Percentiles rank a stretch among this genome's conserved stretches.
These are phyloP conservation scores for Tylochromis polylepis DNA, from an alignment of 2,113 vertebrate species.

Conservation along the genomic window DNA sequence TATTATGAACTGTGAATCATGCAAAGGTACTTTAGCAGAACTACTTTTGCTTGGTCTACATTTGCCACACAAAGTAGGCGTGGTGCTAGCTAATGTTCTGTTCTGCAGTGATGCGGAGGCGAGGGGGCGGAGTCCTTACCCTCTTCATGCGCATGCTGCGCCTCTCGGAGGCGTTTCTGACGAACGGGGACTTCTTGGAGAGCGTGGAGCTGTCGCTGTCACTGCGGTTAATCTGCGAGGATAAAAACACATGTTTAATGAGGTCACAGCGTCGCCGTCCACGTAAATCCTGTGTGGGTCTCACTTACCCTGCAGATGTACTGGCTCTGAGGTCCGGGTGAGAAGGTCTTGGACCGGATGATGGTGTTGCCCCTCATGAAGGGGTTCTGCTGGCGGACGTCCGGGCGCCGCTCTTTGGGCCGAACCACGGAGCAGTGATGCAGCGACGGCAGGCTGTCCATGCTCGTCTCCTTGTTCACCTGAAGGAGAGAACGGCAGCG, in stretches of 20 bases:
- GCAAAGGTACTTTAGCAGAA: not conserved
- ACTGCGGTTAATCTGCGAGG: slow-evolving; percentile 88
- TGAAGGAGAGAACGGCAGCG: not conserved
- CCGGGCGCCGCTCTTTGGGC: slow-evolving; percentile 84
- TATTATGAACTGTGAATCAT: not conserved
- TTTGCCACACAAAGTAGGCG: not conserved
- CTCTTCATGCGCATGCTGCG: slow-evolving; percentile 92
- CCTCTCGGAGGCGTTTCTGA: slow-evolving; percentile 90
- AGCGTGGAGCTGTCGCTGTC: slow-evolving; percentile 97
- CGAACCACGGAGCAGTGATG: slow-evolving; percentile 81
- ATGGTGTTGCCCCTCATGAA: slow-evolving; percentile 93
- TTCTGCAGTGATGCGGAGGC: not conserved
- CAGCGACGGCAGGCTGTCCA: slow-evolving; percentile 61
- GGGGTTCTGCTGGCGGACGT: slow-evolving; percentile 76
- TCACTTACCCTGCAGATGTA: slow-evolving; percentile 93
- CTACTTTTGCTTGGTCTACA: not conserved
- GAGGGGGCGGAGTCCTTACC: slow-evolving; percentile 60
- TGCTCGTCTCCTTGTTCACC: slow-evolving; percentile 86
- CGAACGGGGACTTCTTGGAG: slow-evolving; percentile 91
- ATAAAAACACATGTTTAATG: accelerated
- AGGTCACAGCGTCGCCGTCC: not conserved
- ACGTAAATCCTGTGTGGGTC: accelerated
- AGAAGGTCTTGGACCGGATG: slow-evolving; percentile 98
- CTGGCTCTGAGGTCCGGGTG: slow-evolving; percentile 94
- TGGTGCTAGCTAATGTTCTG: not conserved